These are phyloP conservation scores for Ceraclea dissimilis DNA, from an alignment of 2,888 invertebrate genomes.

Conservation along the genomic window DNA sequence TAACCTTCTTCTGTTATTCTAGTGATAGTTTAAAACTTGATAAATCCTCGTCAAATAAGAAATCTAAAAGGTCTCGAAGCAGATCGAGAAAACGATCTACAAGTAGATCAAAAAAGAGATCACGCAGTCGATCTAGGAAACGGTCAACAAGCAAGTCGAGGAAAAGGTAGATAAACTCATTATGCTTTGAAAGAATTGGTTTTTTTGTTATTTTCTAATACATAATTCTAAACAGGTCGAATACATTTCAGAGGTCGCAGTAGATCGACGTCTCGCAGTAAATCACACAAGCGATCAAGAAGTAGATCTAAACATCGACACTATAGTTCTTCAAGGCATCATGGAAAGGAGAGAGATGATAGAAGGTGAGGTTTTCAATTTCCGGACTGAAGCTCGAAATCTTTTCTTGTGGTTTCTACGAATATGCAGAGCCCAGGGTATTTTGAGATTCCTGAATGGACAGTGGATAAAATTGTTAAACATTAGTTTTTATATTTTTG, in stretches of 20 bases:
- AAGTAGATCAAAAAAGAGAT: conserved; percentile 32
- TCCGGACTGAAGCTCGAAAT: too few species aligned
- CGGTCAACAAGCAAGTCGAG: not conserved
- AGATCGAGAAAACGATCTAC: conserved; percentile 28
- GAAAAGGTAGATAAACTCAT: too few species aligned
- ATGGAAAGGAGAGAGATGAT: conserved; percentile 17
- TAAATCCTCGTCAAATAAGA: conserved; percentile 12
- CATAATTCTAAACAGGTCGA: too few species aligned
- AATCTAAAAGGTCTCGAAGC: conserved; percentile 14
- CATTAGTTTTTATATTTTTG: too few species aligned
- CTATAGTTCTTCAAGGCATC: conserved; percentile 15
- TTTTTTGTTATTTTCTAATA: too few species aligned
- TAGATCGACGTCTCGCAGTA: conserved; percentile 22
- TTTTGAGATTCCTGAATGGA: too few species aligned
- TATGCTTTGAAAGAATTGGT: too few species aligned
- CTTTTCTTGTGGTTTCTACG: too few species aligned
- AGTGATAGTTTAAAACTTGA: conserved; percentile 11
- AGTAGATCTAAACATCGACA: conserved; percentile 26
- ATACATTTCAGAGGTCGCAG: conserved; percentile 10
- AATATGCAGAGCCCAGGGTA: too few species aligned
- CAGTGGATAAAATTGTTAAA: too few species aligned
- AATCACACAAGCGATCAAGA: conserved; percentile 32
- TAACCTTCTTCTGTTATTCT: not conserved
- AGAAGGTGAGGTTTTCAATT: conserved; percentile 15
- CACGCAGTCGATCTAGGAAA: conserved; percentile 10